phyloP scores from a whole-genome alignment of 2,113 vertebrate genomes.

The Odobenus rosmarus region DNA sequence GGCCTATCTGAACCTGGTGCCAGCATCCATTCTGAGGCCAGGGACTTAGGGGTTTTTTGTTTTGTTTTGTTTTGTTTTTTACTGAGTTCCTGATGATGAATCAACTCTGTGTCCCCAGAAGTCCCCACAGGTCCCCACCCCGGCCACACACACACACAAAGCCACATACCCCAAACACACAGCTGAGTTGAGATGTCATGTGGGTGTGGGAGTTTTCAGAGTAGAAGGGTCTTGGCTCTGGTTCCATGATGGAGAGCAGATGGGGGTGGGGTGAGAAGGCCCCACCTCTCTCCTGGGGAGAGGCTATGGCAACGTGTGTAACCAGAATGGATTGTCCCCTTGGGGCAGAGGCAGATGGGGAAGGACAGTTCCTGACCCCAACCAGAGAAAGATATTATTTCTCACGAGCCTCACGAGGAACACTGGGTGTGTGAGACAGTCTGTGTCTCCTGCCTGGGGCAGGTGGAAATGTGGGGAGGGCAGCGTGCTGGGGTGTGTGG shows the following conservation, averaged over 20 bases:
- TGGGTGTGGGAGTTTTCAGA: neutral
- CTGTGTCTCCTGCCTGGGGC: neutral
- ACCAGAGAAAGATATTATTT: neutral
- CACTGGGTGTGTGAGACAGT: neutral
- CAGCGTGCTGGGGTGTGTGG: neutral
- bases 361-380: neutral
- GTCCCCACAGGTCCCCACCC: neutral
- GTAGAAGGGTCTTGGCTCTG: neutral
- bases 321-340: neutral
- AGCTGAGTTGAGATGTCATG: neutral
- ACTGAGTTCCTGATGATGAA: neutral
- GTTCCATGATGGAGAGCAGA: neutral
- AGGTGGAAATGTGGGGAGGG: neutral
- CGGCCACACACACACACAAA: neutral
- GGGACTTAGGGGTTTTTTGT: neutral
- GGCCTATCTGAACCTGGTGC: neutral
- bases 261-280: neutral
- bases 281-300: neutral
- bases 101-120: neutral
- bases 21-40: neutral
- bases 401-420: neutral
- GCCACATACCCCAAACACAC: neutral
- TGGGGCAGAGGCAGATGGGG: neutral
- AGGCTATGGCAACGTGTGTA: neutral
- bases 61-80: neutral